These are phyloP conservation scores for Eueides isabella DNA, from an alignment of 1,140 invertebrate species.

Conservation along the genomic window DNA sequence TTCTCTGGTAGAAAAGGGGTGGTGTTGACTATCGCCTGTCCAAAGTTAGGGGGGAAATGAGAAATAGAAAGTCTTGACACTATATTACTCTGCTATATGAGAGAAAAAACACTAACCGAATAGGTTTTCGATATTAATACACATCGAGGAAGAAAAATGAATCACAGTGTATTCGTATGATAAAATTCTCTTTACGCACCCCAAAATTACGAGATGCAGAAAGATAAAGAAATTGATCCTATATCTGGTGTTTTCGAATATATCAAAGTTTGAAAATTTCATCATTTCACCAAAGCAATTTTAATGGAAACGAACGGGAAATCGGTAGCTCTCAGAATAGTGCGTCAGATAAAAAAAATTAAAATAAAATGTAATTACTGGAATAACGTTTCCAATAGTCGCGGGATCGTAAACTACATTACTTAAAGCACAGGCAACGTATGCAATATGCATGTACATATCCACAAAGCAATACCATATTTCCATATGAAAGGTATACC, in stretches of 20 bases:
- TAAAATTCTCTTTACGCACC: not conserved
- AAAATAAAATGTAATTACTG: conserved; percentile 16
- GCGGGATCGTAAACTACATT: conserved; percentile 4
- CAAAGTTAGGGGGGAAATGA: too few species aligned
- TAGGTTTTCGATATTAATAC: too few species aligned
- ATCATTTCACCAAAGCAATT: conserved; percentile 4
- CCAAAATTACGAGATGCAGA: not conserved
- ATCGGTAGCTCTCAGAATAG: not conserved
- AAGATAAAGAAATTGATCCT: not conserved
- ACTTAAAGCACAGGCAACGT: conserved; percentile 3
- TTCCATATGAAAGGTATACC: conserved; percentile 25
- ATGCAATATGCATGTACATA: conserved; percentile 15
- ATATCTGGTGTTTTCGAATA: not conserved
- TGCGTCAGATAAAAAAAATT: conserved; percentile 10
- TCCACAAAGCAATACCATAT: conserved; percentile 16
- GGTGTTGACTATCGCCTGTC: too few species aligned
- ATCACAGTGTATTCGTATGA: too few species aligned
- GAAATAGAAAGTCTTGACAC: too few species aligned
- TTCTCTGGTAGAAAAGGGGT: too few species aligned
- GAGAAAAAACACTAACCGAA: too few species aligned
- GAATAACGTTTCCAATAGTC: conserved; percentile 16
- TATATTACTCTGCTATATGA: too few species aligned
- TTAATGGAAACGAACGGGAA: not conserved
- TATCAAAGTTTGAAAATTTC: too few species aligned
- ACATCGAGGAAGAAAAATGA: too few species aligned